Evolutionary conservation across 2,113 vertebrate species (phyloP).

Genomic region (Aptenodytes patagonicus): DNA sequence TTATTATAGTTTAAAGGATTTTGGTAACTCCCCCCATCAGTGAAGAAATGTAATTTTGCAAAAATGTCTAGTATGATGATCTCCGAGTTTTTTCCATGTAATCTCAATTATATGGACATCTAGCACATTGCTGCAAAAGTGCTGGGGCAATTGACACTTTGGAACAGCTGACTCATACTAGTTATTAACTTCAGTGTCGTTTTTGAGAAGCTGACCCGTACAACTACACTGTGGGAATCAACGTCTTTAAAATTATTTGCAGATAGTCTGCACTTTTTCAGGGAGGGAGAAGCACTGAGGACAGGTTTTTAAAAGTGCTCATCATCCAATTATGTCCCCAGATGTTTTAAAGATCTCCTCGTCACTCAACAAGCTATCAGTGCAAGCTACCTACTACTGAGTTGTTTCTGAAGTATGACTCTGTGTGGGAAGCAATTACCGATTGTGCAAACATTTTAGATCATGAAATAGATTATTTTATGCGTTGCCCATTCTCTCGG

Average conservation of each 20-base stretch:
- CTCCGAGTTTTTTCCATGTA: constrained; percentile 19
- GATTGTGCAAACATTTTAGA: constrained; percentile 3
- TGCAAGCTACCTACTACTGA: background rate
- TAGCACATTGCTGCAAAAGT: background rate
- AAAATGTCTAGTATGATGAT: constrained; percentile 1
- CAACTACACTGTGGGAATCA: background rate
- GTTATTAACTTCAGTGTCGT: background rate
- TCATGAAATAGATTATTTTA: background rate
- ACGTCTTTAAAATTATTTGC: background rate
- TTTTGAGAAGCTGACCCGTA: background rate
- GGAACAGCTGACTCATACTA: constrained; percentile 47
- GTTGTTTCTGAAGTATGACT: background rate
- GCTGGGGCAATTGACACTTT: constrained; percentile 13
- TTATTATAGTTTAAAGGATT: background rate
- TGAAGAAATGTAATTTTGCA: background rate
- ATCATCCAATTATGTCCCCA: background rate
- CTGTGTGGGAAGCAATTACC: background rate
- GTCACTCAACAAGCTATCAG: background rate
- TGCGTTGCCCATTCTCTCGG: background rate
- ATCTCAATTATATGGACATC: constrained; percentile 17
- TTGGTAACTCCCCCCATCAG: background rate
- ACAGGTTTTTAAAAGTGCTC: constrained; percentile 37
- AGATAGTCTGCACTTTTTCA: constrained; percentile 25
- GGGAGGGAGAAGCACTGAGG: background rate
- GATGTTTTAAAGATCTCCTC: background rate